These are phyloP conservation scores for Channa striata DNA, from an alignment of 2,797 vertebrate species.

Conservation along the genomic window DNA sequence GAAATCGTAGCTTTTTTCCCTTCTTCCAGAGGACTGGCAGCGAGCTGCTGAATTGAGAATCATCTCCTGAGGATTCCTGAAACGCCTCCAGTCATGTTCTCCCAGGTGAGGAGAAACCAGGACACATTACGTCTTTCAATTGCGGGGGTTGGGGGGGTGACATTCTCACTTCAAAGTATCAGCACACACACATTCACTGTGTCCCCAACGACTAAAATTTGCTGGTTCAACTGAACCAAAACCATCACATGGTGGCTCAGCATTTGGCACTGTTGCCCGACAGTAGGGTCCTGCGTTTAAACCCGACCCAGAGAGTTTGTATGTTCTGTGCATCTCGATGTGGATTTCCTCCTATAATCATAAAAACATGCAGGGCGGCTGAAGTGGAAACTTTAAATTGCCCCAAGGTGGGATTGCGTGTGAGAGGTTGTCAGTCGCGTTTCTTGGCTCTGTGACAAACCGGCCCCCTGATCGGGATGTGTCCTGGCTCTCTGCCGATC, in stretches of 20 bases:
- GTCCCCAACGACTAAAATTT: slow-evolving; percentile 26
- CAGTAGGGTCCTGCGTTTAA: slow-evolving; percentile 13
- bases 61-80: slow-evolving; percentile 65
- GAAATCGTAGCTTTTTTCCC: slow-evolving; percentile 47
- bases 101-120: slow-evolving; percentile 50
- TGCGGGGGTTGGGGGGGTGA: neutral
- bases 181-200: neutral
- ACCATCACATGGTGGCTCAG: slow-evolving; percentile 9
- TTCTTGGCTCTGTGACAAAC: slow-evolving; percentile 27
- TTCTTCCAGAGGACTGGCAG: slow-evolving; percentile 21
- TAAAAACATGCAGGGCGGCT: slow-evolving; percentile 27
- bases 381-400: slow-evolving; percentile 64
- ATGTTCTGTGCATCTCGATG: neutral
- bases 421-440: slow-evolving; percentile 37
- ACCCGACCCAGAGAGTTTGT: neutral
- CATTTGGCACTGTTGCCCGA: neutral
- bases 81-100: slow-evolving; percentile 56
- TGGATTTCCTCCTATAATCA: slow-evolving; percentile 8
- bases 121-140: slow-evolving; percentile 19
- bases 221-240: slow-evolving; percentile 10
- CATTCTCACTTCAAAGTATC: slow-evolving; percentile 43
- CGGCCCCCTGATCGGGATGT: neutral
- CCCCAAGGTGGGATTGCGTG: neutral
- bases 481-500: neutral
- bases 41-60: slow-evolving; percentile 63